Base-by-base conservation (phyloP, 2,113 vertebrate species). In the Amphiprion percula region DNA sequence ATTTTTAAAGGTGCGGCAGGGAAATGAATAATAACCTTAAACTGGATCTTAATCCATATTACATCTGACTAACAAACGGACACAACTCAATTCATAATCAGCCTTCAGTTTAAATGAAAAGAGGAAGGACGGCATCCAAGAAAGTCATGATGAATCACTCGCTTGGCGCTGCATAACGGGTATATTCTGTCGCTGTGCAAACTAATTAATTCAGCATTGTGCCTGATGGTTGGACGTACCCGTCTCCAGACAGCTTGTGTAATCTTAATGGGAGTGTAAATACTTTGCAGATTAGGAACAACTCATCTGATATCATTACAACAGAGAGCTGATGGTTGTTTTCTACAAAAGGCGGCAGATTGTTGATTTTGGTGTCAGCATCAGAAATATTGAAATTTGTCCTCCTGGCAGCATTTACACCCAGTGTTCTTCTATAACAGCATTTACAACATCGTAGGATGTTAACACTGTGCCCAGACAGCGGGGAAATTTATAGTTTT, bases 131-230 rank as follows among this genome's bases (percentile, higher is more conserved):
- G 1, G 41, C 54, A 30, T 49, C 68, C 44, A 63, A 63, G 6
- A 39, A 59, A 33, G 44, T 46, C 26, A 68, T 49, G 65, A 83
- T 80, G 47, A 68, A 68, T 83, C 52, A 37, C 58, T 68, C 30
- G 14, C 59, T 66, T 61, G 75, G 66, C 75, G 19, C 52, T n/a
- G 4, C 46, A 44, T 60, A 46, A 63, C 68, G 15, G n/a, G 4
- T 54, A 24, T 69, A 65, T 44, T 75, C 62, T 71, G 50, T 71
- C 66, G 16, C n/a, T 46, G 55, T 55, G 26, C 8, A 69, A 68
- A 39, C 60, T 68, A 28, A 74, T 82, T 68, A 44, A 65, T 72
- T 68, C 70, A 84, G 23, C 62, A 10, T 68, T 73, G 41, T 62
- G 50, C 59, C 60, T 79, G 33, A 62, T 60, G 68, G 52, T 79